phyloP scores from a whole-genome alignment of 2,797 vertebrate species.

The Rhinogobio ventralis region DNA sequence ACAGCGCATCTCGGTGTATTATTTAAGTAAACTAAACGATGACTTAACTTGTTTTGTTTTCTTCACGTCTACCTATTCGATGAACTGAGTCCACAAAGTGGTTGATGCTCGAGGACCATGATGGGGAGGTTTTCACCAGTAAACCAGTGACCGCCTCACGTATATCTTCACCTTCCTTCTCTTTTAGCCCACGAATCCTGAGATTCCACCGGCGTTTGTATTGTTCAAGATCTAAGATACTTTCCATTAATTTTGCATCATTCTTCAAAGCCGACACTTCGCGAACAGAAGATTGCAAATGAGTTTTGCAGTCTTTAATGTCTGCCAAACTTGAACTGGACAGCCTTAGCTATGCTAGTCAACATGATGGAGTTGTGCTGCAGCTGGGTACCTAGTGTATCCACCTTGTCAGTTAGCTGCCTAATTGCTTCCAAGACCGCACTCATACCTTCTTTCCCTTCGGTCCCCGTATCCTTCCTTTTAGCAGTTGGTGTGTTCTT shows the following conservation, averaged over 20 bases:
- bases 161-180: constrained; percentile 23
- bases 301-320: constrained; percentile 35
- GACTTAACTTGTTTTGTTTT: constrained; percentile 3
- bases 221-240: constrained; percentile 12
- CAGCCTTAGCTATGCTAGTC: constrained; percentile 30
- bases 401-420: constrained; percentile 13
- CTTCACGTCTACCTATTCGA: neutral
- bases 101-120: neutral
- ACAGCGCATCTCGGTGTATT: constrained; percentile 6
- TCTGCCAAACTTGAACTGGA: neutral
- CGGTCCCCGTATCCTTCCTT: neutral
- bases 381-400: neutral
- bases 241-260: constrained; percentile 15
- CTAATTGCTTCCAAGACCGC: neutral
- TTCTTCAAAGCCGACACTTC: constrained; percentile 12
- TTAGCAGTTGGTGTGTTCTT: neutral
- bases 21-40: constrained; percentile 33
- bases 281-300: neutral
- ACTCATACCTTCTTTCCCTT: neutral
- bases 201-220: constrained; percentile 39
- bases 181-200: constrained; percentile 31
- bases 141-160: neutral
- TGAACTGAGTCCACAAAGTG: neutral
- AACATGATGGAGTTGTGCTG: constrained; percentile 32
- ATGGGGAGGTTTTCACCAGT: neutral